Percentiles rank a stretch among this genome's conserved stretches.
phyloP scores from a whole-genome alignment of 2,797 vertebrate species.

The Danio albolineatus region DNA sequence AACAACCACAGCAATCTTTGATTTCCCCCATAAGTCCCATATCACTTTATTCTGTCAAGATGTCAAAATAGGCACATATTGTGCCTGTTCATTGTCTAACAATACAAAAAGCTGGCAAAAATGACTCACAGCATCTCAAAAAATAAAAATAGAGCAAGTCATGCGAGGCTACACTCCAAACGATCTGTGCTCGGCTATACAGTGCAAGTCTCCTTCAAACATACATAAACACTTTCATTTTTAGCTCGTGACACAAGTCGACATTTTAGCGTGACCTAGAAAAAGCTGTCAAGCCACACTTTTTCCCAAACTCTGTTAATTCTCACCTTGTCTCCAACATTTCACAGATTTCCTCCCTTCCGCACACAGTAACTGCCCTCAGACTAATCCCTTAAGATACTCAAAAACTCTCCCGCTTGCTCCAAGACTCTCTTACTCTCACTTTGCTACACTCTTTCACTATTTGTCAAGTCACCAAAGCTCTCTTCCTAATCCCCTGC shows the following conservation, averaged over 20 bases:
- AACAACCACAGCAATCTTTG: background rate
- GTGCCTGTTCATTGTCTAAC: background rate
- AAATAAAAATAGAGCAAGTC: conserved; percentile 3
- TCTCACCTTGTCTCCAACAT: conserved; percentile 45
- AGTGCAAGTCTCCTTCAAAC: conserved; percentile 1
- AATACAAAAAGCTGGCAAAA: background rate
- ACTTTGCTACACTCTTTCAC: conserved; percentile 32
- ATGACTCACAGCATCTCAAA: conserved; percentile 8
- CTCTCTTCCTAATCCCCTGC: conserved; percentile 46
- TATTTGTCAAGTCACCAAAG: conserved; percentile 41
- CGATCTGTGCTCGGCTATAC: background rate
- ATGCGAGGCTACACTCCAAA: background rate
- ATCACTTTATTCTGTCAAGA: background rate
- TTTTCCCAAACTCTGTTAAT: conserved; percentile 42
- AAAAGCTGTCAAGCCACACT: conserved; percentile 30
- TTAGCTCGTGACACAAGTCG: background rate
- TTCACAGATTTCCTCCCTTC: conserved; percentile 5
- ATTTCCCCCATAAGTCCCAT: background rate
- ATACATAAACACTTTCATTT: conserved; percentile 23
- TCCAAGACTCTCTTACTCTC: conserved; percentile 32
- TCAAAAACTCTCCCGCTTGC: conserved; percentile 33
- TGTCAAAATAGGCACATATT: background rate
- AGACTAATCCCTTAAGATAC: conserved; percentile 53
- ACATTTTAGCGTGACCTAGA: conserved; percentile 31
- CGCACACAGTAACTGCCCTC: conserved; percentile 24